phyloP scores from a whole-genome alignment of 2,113 vertebrate genomes.

The Hippopotamus amphibius region DNA sequence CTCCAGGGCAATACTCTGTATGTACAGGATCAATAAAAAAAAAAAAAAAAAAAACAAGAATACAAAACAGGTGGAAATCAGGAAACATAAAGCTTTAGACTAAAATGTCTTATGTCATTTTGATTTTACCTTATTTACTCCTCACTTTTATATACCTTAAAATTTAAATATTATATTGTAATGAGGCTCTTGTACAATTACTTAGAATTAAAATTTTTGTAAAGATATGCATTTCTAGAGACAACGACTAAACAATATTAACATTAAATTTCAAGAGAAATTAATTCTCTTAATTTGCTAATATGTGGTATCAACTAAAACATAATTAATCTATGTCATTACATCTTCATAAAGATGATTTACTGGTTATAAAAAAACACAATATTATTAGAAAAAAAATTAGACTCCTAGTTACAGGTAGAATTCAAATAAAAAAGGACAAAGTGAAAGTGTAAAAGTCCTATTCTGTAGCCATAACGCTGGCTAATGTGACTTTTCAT shows the following conservation, averaged over 20 bases:
- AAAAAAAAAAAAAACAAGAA: neutral
- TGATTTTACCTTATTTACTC: neutral
- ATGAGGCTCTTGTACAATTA: neutral
- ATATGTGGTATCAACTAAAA: neutral
- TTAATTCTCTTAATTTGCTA: conserved; percentile 15
- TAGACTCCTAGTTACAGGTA: neutral
- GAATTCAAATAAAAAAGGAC: neutral
- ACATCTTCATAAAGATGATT: neutral
- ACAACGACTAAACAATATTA: neutral
- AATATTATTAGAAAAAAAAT: neutral
- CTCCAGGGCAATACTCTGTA: conserved; percentile 13
- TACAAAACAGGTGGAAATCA: conserved; percentile 23
- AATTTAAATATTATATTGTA: neutral
- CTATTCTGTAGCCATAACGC: neutral
- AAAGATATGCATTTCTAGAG: neutral
- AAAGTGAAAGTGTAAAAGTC: neutral
- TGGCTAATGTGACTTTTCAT: neutral
- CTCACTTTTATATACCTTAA: neutral
- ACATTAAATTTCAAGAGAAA: neutral
- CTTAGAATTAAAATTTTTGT: neutral
- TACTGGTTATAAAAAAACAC: neutral
- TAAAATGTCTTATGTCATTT: conserved; percentile 37
- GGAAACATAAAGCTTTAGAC: neutral
- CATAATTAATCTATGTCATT: neutral
- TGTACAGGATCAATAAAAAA: neutral